Base-by-base conservation (phyloP, 1,140 invertebrate genomes). In the Conus betulinus region DNA sequence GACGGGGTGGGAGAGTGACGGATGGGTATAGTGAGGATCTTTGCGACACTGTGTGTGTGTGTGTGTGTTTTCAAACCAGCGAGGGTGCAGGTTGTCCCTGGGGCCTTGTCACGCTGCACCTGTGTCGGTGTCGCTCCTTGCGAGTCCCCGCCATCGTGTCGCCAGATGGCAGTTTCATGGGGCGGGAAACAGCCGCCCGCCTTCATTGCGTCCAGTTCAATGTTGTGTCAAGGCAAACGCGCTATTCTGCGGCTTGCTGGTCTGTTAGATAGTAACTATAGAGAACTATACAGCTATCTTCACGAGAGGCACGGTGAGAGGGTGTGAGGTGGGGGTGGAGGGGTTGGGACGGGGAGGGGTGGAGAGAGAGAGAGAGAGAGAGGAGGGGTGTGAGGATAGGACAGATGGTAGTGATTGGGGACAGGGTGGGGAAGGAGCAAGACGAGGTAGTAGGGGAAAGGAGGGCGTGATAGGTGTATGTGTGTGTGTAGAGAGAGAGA, bases 141-240 rank as follows among this genome's bases (percentile, higher is more conserved):
- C 17, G 67, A 17, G 67, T 71, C 67, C 11, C 67, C 67, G 67
- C 67, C 67, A 13, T n/a, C 17, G 67, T 71, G 67, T 23, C 20
- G 67, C 67, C 67, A 71, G 67, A 71, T 71, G 67, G 67, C 67
- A 71, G 67, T 71, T 71, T 71, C 17, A 71, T 71, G 67, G 13
- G 11, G 67, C 67, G 67, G 23, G 67, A 20, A n/a, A 71, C 15
- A 71, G 23, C 13, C 60, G 10, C 39, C 8, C 20, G 15, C 8
- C 67, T 71, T 71, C 7, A 71, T 71, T 7, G 67, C 67, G 67
- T 7, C 67, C 67, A 0, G 67, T 71, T 71, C 20, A 71, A 13
- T 20, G 67, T n/a, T 23, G 67, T 23, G 20, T 71, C 67, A 20
- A 13, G 11, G 20, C 67, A 71, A n/a, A 71, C 20, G 67, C 67